Percentiles rank a stretch among this genome's conserved stretches.
These are phyloP conservation scores for Vimba vimba DNA, from an alignment of 2,113 vertebrate genomes.

Conservation along the genomic window DNA sequence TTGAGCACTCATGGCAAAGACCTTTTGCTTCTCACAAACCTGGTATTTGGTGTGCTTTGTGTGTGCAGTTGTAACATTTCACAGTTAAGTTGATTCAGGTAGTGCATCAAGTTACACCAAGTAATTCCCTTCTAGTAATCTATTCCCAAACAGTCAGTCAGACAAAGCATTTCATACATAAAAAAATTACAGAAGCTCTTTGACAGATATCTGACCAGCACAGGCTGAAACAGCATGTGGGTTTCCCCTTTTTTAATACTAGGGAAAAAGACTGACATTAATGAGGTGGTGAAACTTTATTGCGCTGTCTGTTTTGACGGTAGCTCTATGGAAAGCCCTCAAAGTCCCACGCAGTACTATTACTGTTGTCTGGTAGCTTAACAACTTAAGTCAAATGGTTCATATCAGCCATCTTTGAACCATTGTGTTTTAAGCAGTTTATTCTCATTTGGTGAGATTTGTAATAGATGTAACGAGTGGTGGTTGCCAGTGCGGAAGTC, in stretches of 20 bases:
- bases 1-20: conserved; percentile 14
- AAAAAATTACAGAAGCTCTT: neutral
- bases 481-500: neutral
- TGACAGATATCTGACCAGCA: neutral
- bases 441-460: neutral
- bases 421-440: conserved; percentile 1
- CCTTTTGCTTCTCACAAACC: no score
- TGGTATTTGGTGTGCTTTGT: neutral
- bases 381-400: conserved; percentile 21
- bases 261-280: conserved; percentile 1
- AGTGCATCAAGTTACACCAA: neutral
- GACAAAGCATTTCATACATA: neutral
- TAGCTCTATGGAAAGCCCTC: conserved; percentile 32
- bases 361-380: conserved; percentile 26
- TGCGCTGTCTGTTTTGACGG: conserved; percentile 36
- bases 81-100: neutral
- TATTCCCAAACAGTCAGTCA: conserved; percentile 27
- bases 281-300: conserved; percentile 39
- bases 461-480: neutral
- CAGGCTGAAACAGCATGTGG: neutral
- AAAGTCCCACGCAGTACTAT: conserved; percentile 3
- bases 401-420: conserved; percentile 7
- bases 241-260: conserved; percentile 19
- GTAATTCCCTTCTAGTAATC: conserved; percentile 10
- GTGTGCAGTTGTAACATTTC: neutral